phyloP scores from a whole-genome alignment of 2,113 vertebrate species.

The Conger conger region DNA sequence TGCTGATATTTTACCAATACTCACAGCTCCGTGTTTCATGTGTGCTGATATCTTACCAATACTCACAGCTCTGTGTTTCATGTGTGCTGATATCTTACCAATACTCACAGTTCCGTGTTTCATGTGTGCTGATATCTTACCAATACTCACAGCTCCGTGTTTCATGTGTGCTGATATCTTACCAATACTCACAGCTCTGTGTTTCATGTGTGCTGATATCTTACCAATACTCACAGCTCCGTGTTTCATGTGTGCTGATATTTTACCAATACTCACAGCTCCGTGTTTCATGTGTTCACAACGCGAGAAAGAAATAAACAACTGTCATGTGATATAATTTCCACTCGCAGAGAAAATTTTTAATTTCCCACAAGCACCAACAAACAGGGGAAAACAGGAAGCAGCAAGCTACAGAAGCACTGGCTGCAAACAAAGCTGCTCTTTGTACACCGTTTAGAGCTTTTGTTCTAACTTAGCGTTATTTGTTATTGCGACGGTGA shows the following conservation, averaged over 20 bases:
- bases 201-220: too few species aligned
- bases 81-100: too few species aligned
- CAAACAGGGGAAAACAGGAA: conserved; percentile 5
- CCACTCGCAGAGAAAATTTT: conserved; percentile 11
- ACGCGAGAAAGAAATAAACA: conserved; percentile 9
- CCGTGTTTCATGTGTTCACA: not conserved
- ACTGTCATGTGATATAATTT: conserved; percentile 3
- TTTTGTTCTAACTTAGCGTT: conserved; percentile 19
- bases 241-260: too few species aligned
- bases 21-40: too few species aligned
- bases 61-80: too few species aligned
- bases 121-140: too few species aligned
- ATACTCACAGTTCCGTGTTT: too few species aligned
- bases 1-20: not conserved
- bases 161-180: too few species aligned
- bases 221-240: too few species aligned
- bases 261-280: not conserved
- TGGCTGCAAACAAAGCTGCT: conserved; percentile 27
- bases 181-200: too few species aligned
- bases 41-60: too few species aligned
- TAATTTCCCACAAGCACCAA: not conserved
- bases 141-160: too few species aligned
- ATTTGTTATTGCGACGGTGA: conserved; percentile 33
- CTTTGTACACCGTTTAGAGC: conserved; percentile 28
- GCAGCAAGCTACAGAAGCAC: conserved; percentile 21